Base-by-base conservation (phyloP, 2,888 invertebrate species). In the Tachystola acroxantha region DNA sequence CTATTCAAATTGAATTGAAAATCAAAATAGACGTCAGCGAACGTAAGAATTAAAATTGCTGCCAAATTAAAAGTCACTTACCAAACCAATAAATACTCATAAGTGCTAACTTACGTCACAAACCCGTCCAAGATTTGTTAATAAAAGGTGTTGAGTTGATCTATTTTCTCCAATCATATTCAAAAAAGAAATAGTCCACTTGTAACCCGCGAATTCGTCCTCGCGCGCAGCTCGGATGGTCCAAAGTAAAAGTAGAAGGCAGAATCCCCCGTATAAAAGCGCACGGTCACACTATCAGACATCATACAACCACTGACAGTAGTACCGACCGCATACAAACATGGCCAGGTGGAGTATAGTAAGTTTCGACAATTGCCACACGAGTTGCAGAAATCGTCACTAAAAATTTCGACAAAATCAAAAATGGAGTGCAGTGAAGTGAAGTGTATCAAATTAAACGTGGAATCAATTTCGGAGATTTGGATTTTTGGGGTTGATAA, bases 331-430 rank as follows among this genome's bases (percentile, higher is more conserved):
- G 54, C 57, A 65, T 24, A 24, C n/a, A 24, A 67, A 68, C 61
- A 86, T 86, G 86, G 79, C 82, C 60, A 79, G 77, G 74, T 80
- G 77, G 77, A 81, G 64, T 59, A 65, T 86, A 64, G 86, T 86
- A 86, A 86, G 86, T 85, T 42, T 42, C 36, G 19, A 11, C 9
- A 26, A 26, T 14, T 13, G 10, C 6, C 6, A 30, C 24, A n/a
- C n/a, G n/a, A n/a, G n/a, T n/a, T n/a, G n/a, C n/a, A n/a, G n/a
- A n/a, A n/a, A n/a, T n/a, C n/a, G n/a, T n/a, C n/a, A 26, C 10
- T 13, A 20, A 25, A 25, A 10, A 12, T 24, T 32, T 25, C 10
- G 11, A n/a, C 26, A 37, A 36, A 4, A 32, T 20, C 14, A 37
- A 41, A 50, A 36, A 35, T 53, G 78, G 78, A 80, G 72, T 85